phyloP scores from a whole-genome alignment of 2,888 invertebrate genomes.

The Mayetiola destructor region DNA sequence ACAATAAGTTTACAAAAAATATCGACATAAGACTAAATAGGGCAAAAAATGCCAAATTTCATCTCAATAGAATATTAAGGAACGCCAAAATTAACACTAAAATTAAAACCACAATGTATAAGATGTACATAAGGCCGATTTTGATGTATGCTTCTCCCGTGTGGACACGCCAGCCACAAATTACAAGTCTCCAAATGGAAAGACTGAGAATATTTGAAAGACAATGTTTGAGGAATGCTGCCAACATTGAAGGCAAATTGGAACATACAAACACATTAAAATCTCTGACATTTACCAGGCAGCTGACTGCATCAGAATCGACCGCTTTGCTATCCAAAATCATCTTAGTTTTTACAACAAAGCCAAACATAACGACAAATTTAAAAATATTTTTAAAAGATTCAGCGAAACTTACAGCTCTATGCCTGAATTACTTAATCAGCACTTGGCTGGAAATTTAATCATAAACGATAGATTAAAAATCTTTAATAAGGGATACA shows the following conservation, averaged over 20 bases:
- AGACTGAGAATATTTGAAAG: background rate
- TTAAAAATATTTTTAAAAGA: background rate
- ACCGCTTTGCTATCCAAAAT: background rate
- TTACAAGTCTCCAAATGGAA: background rate
- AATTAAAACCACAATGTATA: background rate
- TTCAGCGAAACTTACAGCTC: too few species aligned
- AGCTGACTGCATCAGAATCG: background rate
- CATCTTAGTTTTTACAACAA: background rate
- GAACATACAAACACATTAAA: background rate
- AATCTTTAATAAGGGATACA: too few species aligned
- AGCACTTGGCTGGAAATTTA: too few species aligned
- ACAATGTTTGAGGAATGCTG: background rate
- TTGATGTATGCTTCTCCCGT: background rate
- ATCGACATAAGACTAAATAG: background rate
- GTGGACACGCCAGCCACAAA: background rate
- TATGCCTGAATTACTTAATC: too few species aligned
- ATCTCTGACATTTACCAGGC: background rate
- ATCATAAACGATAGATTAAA: too few species aligned
- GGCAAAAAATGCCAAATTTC: background rate
- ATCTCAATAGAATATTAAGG: background rate
- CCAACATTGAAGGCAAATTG: background rate
- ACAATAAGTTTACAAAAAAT: background rate
- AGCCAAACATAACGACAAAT: background rate
- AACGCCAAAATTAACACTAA: background rate
- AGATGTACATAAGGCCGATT: background rate